Conservation (phyloP, 2,113 vertebrate species). For the Pyxicephalus adspersus region DNA sequence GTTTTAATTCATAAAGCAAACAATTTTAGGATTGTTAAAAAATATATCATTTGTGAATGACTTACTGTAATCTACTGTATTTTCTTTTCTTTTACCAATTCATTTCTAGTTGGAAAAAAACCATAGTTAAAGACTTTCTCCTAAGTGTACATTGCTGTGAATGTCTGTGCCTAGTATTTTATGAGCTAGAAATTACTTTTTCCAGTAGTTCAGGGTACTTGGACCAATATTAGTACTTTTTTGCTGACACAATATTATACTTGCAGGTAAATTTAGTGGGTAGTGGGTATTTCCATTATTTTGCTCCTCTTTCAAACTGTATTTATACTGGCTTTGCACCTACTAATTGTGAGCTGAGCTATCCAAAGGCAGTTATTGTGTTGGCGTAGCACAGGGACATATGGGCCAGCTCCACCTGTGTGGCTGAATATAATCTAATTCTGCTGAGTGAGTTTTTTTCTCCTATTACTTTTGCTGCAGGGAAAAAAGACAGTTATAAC, state of each 20-base stretch:
- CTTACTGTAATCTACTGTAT: not conserved
- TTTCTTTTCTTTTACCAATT: not conserved
- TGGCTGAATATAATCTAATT: not conserved
- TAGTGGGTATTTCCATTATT: conserved; percentile 33
- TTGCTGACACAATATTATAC: conserved; percentile 50
- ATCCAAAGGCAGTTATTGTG: conserved; percentile 14
- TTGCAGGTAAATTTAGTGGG: conserved; percentile 29
- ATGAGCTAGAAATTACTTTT: conserved; percentile 29
- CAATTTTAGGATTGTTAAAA: not conserved
- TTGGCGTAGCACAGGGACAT: conserved; percentile 6
- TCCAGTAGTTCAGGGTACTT: conserved; percentile 39
- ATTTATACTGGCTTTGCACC: conserved; percentile 44
- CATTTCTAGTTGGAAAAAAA: not conserved
- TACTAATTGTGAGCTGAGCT: conserved; percentile 16
- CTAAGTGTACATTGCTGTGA: not conserved
- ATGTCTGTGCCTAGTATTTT: conserved; percentile 23
- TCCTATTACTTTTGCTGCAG: too few species aligned
- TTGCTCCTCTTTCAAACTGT: conserved; percentile 23
- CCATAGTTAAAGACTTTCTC: not conserved
- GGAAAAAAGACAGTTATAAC: too few species aligned
- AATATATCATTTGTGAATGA: not conserved
- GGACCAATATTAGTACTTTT: conserved; percentile 30
- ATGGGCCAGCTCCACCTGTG: conserved; percentile 9
- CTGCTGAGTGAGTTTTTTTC: too few species aligned
- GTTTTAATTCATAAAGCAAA: not conserved